A percentile compares a stretch with the other conserved stretches of the same genome.
Evolutionary conservation across 1,140 invertebrate genomes (phyloP).

Genomic region (Brachionus calyciflorus): DNA sequence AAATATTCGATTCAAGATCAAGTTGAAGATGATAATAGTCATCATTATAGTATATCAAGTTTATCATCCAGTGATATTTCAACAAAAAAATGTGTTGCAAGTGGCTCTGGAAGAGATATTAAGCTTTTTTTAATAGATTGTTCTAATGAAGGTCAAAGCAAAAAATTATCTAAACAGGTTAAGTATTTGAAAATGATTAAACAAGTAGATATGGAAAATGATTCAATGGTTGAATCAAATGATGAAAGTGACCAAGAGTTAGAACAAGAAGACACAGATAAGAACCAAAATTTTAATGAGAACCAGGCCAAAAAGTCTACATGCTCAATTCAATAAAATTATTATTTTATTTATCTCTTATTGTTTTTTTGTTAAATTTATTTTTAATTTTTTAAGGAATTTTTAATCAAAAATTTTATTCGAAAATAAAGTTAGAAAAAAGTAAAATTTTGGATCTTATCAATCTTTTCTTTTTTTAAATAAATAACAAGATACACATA

Average conservation of each 20-base stretch:
- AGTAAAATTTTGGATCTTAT: no score
- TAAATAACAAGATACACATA: no score
- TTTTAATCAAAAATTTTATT: no score
- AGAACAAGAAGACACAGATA: not conserved
- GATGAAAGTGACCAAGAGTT: not conserved
- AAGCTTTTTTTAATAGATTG: not conserved
- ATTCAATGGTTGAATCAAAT: not conserved
- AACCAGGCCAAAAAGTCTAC: not conserved
- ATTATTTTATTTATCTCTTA: no score
- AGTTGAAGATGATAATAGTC: not conserved
- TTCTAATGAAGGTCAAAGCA: not conserved
- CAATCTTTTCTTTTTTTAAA: no score
- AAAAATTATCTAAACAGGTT: not conserved
- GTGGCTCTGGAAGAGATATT: not conserved
- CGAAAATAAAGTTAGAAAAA: no score
- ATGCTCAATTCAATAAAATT: slow-evolving; percentile 24
- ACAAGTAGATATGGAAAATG: not conserved
- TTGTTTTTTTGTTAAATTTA: no score
- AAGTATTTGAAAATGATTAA: slow-evolving; percentile 13
- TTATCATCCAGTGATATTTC: not conserved
- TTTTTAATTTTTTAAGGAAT: no score
- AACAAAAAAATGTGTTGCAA: not conserved
- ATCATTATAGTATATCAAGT: not conserved
- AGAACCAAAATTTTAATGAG: not conserved
- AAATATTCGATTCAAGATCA: not conserved